A percentile compares a stretch with the other conserved stretches of the same genome.
These are phyloP conservation scores for Stichopus horrens DNA, from an alignment of 53 echinoderm and acorn worm species.

Conservation along the genomic window DNA sequence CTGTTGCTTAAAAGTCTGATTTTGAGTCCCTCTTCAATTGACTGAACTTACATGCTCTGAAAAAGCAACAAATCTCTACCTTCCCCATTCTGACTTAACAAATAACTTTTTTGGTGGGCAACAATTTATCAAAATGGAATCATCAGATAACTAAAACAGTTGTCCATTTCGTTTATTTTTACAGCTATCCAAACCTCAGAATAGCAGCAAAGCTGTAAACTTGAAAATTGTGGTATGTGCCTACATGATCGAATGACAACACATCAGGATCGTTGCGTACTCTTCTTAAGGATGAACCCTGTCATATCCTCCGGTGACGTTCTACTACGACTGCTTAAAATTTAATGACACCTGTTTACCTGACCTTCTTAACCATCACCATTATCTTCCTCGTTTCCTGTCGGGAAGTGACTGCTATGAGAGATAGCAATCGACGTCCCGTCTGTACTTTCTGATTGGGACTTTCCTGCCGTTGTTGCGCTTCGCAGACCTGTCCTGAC, in stretches of 20 bases:
- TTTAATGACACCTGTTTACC: slow-evolving; percentile 26
- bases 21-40: too few species aligned
- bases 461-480: not conserved
- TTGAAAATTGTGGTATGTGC: too few species aligned
- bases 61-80: too few species aligned
- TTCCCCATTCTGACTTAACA: too few species aligned
- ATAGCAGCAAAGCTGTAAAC: too few species aligned
- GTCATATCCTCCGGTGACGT: not conserved
- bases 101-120: too few species aligned
- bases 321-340: not conserved
- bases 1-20: too few species aligned
- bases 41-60: too few species aligned
- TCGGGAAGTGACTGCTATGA: slow-evolving; percentile 1
- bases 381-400: not conserved
- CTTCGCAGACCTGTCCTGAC: not conserved
- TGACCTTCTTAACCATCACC: not conserved
- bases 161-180: not conserved
- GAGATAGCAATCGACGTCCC: not conserved
- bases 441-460: slow-evolving; percentile 9
- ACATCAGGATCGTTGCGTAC: not conserved
- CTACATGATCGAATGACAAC: too few species aligned
- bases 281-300: not conserved
- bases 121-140: too few species aligned
- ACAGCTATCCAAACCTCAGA: too few species aligned
- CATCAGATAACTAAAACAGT: not conserved